These are phyloP conservation scores for Colletes latitarsis DNA, from an alignment of 1,140 invertebrate genomes.

Conservation along the genomic window DNA sequence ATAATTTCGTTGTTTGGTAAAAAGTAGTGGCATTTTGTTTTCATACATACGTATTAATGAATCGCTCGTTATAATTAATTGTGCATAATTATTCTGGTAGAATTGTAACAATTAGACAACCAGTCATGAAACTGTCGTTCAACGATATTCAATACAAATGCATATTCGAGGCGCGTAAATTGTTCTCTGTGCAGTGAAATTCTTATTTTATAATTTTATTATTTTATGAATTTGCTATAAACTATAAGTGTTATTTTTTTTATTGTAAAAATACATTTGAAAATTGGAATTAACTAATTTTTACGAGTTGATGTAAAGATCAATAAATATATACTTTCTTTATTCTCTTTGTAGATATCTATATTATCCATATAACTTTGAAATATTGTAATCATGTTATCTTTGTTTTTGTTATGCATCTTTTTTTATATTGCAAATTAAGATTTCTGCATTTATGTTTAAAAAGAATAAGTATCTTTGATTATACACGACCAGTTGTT, in stretches of 20 bases:
- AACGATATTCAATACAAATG: background rate
- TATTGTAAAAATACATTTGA: background rate
- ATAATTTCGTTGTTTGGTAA: background rate
- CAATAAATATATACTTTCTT: conserved; percentile 11
- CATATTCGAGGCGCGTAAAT: conserved; percentile 14
- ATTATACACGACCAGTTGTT: background rate
- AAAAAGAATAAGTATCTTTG: background rate
- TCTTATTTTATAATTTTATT: background rate
- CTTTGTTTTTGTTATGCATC: background rate
- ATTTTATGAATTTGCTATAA: background rate
- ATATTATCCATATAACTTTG: background rate
- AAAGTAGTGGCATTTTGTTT: background rate
- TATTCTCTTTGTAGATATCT: background rate
- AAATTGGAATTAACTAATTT: conserved; percentile 11
- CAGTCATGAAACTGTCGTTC: background rate
- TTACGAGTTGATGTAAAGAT: conserved; percentile 11
- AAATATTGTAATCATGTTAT: conserved; percentile 1
- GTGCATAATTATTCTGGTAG: conserved; percentile 10
- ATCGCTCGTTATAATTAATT: background rate
- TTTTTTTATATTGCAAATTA: too few species aligned
- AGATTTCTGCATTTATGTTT: background rate
- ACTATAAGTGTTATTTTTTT: background rate
- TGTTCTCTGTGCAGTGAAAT: background rate
- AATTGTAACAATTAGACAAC: conserved; percentile 3
- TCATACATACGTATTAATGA: too few species aligned